phyloP scores from a whole-genome alignment of 2,113 vertebrate genomes.

The Anser cygnoides region DNA sequence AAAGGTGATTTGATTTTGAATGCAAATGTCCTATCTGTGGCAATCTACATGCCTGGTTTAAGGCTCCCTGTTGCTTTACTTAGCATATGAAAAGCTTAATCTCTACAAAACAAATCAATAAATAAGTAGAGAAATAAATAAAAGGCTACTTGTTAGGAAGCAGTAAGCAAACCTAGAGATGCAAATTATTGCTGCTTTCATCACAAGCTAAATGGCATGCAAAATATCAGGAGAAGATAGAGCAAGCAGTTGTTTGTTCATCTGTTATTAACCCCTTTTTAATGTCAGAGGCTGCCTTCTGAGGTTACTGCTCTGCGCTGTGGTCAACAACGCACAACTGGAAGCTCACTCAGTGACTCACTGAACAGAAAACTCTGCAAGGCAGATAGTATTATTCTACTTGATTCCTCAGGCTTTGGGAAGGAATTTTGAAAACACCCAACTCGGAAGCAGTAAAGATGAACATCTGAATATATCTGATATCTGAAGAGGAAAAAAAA shows the following conservation, averaged over 20 bases:
- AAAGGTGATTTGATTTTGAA: conserved; percentile 29
- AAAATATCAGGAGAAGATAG: conserved; percentile 64
- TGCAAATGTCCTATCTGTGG: neutral
- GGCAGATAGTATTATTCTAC: neutral
- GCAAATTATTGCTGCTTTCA: conserved; percentile 70
- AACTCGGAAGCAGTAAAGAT: neutral
- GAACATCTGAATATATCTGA: neutral
- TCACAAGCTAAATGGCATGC: conserved; percentile 69
- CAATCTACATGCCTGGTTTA: neutral
- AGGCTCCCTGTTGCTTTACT: conserved; percentile 17
- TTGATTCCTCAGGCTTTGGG: neutral
- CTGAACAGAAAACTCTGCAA: conserved; percentile 17
- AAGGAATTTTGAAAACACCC: neutral
- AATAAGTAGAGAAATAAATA: conserved; percentile 1
- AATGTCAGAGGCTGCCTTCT: neutral
- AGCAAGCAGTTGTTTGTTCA: conserved; percentile 72
- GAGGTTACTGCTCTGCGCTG: neutral
- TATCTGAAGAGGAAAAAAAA: neutral
- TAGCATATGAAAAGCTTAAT: conserved; percentile 43
- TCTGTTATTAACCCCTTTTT: conserved; percentile 37
- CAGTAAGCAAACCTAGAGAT: conserved; percentile 63
- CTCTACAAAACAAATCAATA: conserved; percentile 6
- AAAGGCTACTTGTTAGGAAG: conserved; percentile 52
- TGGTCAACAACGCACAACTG: neutral
- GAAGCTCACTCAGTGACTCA: neutral